Conservation (phyloP, 2,888 invertebrate species). For the Deroplatys truncata region DNA sequence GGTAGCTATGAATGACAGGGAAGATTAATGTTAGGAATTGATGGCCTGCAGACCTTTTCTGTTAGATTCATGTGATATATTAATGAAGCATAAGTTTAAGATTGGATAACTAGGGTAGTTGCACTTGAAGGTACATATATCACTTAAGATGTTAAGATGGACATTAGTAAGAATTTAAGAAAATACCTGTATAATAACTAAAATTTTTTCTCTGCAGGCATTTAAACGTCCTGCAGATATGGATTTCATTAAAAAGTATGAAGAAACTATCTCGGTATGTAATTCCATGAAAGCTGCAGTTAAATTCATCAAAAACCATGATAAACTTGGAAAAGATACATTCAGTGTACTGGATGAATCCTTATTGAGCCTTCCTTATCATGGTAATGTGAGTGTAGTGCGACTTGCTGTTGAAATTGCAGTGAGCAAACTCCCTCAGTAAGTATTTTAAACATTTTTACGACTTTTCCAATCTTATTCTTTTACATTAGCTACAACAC, state of each 20-base stretch:
- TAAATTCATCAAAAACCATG: slow-evolving; percentile 43
- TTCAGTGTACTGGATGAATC: slow-evolving; percentile 49
- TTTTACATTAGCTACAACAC: background rate
- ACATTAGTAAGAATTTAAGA: background rate
- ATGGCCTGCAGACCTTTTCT: too few relatives aligned
- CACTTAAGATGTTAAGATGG: too few relatives aligned
- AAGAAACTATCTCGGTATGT: slow-evolving; percentile 45
- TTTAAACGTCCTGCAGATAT: slow-evolving; percentile 42
- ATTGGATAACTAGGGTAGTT: too few relatives aligned
- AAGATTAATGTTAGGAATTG: too few relatives aligned
- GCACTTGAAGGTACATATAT: too few relatives aligned
- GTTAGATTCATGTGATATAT: too few relatives aligned
- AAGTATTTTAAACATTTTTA: slow-evolving; percentile 25
- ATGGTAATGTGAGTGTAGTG: slow-evolving; percentile 53
- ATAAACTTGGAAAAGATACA: slow-evolving; percentile 14
- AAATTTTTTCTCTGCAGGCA: slow-evolving; percentile 38
- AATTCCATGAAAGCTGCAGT: slow-evolving; percentile 48
- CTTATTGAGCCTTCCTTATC: slow-evolving; percentile 55
- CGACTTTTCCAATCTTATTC: background rate
- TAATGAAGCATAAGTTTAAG: too few relatives aligned
- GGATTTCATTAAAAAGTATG: slow-evolving; percentile 38
- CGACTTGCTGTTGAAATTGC: slow-evolving; percentile 46
- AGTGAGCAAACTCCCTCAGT: slow-evolving; percentile 44
- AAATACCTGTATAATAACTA: background rate
- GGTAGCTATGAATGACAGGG: too few relatives aligned